phyloP scores from a whole-genome alignment of 2,888 invertebrate genomes.

The Globia sparganii region DNA sequence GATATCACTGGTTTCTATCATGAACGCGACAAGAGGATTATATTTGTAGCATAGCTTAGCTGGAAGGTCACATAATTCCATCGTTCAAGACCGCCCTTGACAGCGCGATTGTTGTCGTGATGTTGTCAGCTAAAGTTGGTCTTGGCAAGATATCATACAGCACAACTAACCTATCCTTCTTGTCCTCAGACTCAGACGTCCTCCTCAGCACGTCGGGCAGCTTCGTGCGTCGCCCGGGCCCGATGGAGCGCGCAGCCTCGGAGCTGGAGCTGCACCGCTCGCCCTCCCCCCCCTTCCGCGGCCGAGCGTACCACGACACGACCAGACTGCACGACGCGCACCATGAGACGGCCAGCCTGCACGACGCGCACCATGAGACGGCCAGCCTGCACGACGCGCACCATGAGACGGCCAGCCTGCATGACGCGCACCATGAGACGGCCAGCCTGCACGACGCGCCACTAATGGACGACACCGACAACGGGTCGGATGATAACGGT shows the following conservation, averaged over 20 bases:
- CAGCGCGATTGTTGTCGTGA: background rate
- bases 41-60: background rate
- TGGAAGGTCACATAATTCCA: background rate
- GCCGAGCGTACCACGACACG: background rate
- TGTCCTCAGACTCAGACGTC: constrained; percentile 79
- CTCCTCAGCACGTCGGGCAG: constrained; percentile 72
- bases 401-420: background rate
- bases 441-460: constrained; percentile 57
- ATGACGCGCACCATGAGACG: background rate
- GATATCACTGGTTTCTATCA: background rate
- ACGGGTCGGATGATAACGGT: constrained; percentile 15
- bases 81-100: background rate
- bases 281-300: background rate
- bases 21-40: background rate
- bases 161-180: background rate
- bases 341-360: background rate
- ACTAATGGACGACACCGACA: constrained; percentile 24
- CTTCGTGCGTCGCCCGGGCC: constrained; percentile 19
- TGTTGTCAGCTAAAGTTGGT: background rate
- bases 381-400: background rate
- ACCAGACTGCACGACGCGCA: background rate
- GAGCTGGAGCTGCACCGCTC: constrained; percentile 75
- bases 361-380: background rate
- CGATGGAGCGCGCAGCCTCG: constrained; percentile 40
- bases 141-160: background rate